phyloP scores from a whole-genome alignment of 2,113 vertebrate species.

The Brachionichthys hirsutus region DNA sequence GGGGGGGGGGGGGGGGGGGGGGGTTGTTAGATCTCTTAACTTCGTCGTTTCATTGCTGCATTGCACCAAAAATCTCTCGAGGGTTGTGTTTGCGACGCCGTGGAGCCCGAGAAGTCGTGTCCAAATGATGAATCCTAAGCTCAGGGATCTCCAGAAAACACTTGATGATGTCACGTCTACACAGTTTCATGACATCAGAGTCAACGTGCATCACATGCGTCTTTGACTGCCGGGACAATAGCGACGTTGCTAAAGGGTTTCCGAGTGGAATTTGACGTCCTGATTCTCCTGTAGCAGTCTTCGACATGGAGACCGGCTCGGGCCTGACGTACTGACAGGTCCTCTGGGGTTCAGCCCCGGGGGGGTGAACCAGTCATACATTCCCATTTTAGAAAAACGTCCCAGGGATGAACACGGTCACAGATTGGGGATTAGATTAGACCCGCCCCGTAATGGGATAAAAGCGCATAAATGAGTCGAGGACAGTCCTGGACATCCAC shows the following conservation, averaged over 20 bases:
- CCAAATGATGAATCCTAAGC: conserved; percentile 36
- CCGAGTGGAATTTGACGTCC: background rate
- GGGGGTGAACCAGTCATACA: conserved; percentile 27
- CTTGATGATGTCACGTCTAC: too few species aligned
- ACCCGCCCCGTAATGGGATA: too few species aligned
- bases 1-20: too few species aligned
- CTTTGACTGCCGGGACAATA: conserved; percentile 2
- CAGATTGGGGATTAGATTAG: too few species aligned
- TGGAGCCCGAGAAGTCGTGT: conserved; percentile 19
- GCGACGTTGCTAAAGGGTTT: conserved; percentile 14
- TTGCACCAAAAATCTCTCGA: conserved; percentile 64
- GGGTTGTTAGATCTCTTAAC: conserved; percentile 45
- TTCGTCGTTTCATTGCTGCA: conserved; percentile 59
- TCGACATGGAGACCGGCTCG: background rate
- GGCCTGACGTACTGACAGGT: conserved; percentile 35
- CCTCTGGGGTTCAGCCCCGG: conserved; percentile 11
- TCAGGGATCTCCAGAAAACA: too few species aligned
- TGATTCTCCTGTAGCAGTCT: conserved; percentile 9
- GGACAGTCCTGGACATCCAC: too few species aligned
- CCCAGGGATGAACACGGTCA: background rate
- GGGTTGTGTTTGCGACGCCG: conserved; percentile 13
- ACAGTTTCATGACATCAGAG: too few species aligned
- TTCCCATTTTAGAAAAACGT: background rate
- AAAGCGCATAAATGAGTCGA: too few species aligned
- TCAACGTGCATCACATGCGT: background rate